These are phyloP conservation scores for Muscina levida DNA, from an alignment of 2,888 invertebrate species.

Conservation along the genomic window DNA sequence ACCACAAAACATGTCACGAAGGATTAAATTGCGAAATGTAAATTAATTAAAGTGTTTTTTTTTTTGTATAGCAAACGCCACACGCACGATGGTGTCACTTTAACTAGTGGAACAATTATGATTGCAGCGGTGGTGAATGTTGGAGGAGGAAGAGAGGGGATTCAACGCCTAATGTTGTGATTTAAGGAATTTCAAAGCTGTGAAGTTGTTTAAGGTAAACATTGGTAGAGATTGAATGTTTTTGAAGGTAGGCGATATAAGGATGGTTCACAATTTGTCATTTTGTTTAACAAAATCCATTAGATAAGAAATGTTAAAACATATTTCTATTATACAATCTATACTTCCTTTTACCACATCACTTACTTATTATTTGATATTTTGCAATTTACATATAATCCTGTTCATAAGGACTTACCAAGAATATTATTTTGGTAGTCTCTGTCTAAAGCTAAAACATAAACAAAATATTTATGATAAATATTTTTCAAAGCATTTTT, in stretches of 20 bases:
- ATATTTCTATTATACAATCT: too few species aligned
- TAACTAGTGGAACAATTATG: conserved; percentile 29
- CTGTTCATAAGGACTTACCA: not conserved
- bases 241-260: too few species aligned
- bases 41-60: conserved; percentile 34
- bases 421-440: not conserved
- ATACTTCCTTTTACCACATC: too few species aligned
- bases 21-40: conserved; percentile 39
- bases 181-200: too few species aligned
- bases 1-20: conserved; percentile 52
- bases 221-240: too few species aligned
- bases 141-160: too few species aligned
- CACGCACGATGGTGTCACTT: conserved; percentile 2
- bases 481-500: conserved; percentile 32
- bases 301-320: too few species aligned
- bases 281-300: too few species aligned
- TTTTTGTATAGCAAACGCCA: not conserved
- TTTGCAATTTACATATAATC: conserved; percentile 28
- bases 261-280: too few species aligned
- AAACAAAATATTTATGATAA: conserved; percentile 52
- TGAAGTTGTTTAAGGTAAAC: too few species aligned
- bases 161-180: too few species aligned
- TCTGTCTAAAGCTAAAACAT: conserved; percentile 31
- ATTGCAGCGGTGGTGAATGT: not conserved
- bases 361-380: not conserved